Evolutionary conservation across 2,113 vertebrate genomes (phyloP).

Genomic region (Colinus virginianus): DNA sequence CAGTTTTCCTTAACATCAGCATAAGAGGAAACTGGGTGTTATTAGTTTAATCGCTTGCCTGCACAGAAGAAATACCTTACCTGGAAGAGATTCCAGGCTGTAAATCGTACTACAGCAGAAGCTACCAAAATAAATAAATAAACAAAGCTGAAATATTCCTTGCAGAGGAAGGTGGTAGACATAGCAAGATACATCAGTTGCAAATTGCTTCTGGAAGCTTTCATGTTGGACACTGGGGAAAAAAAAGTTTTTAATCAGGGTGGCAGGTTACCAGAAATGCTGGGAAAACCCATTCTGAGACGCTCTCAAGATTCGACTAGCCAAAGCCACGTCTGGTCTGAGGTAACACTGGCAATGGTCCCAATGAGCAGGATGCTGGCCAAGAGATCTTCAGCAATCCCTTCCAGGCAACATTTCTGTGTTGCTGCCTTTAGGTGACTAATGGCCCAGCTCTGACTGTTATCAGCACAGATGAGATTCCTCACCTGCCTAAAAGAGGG

Average conservation of each 20-base stretch:
- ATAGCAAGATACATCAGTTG: background rate
- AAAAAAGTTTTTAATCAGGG: background rate
- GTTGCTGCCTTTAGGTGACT: background rate
- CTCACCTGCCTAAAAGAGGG: background rate
- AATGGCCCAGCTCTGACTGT: background rate
- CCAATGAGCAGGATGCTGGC: background rate
- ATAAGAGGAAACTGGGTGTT: slow-evolving; percentile 25
- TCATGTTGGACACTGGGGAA: rapidly evolving
- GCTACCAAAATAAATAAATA: no score
- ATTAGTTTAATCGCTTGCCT: slow-evolving; percentile 30
- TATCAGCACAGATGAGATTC: background rate
- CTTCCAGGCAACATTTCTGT: background rate
- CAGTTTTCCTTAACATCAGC: slow-evolving; percentile 16
- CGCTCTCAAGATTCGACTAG: background rate
- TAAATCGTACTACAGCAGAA: slow-evolving; percentile 13
- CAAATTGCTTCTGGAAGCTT: background rate
- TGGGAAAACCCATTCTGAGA: background rate
- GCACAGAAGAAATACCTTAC: slow-evolving; percentile 45
- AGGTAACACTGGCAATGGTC: background rate
- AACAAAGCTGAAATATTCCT: background rate
- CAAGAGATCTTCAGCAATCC: background rate
- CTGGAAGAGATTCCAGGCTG: slow-evolving; percentile 10
- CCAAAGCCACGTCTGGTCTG: background rate
- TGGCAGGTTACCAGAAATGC: background rate
- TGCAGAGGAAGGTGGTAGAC: background rate